Base-by-base conservation (phyloP, 1,140 invertebrate genomes). In the Neotoxoptera formosana region DNA sequence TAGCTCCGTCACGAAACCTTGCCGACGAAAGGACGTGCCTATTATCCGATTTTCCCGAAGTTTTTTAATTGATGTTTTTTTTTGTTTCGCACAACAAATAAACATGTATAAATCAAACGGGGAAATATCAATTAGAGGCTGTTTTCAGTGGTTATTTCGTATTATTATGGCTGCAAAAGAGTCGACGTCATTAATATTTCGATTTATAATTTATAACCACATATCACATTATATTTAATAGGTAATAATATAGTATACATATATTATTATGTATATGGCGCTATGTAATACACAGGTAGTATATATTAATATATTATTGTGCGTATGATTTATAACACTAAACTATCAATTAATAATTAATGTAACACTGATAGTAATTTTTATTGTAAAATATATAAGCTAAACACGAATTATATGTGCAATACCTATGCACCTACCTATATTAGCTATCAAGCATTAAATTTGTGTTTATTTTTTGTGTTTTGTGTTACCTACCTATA, bases 1-100 rank as follows among this genome's bases (percentile, higher is more conserved):
- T 86, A 84, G 81, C 48, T 23, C 91, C 91, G 76, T 86, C 91
- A 84, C 81, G 48, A 56, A 86, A 93, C 91, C 91, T 93, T 93
- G 91, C 11, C 20, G 47, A 45, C 76, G 21, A 84, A 86, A 93
- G 91, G 91, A 93, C 91, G 84, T 25, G 34, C 56, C 53, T 84
- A 93, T 86, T 86, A 93, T 86, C 56, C 48, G 48, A 41, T 86
- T 93, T 86, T 93, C 48, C 76, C 30, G 45, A 36, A 25, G 88
- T 89, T 53, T 36, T 89, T 36, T 89, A 56, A 41, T 89, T 89
- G 14, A 25, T 56, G 51, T 89, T 41, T 89, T 89, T 89, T 89
- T 89, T 56, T 89, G 4, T 89, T 56, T 56, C 4, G 17, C 9
- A 48, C 45, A 87, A 87, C 23, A 87, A 87, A 87, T 47, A 47